phyloP scores from a whole-genome alignment of 2,888 invertebrate species.

The Odontocolon sp. region DNA sequence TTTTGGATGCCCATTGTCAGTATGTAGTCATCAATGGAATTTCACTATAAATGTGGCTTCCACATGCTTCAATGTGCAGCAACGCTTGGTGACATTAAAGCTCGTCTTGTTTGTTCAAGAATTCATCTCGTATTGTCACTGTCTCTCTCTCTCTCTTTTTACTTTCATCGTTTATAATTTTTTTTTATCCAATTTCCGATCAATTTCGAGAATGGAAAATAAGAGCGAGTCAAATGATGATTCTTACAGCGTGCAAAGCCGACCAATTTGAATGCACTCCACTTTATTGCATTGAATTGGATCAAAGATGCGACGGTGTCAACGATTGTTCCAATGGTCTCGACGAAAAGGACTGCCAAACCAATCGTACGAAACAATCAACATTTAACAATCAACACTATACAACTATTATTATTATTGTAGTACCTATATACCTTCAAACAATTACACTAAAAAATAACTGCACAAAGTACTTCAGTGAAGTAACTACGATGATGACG shows the following conservation, averaged over 20 bases:
- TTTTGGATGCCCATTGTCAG: background rate
- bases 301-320: conserved; percentile 85
- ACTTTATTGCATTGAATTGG: conserved; percentile 85
- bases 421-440: conserved; percentile 18
- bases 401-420: conserved; percentile 34
- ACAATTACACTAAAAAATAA: conserved; percentile 24
- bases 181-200: conserved; percentile 30
- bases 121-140: conserved; percentile 28
- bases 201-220: conserved; percentile 8
- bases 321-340: conserved; percentile 88
- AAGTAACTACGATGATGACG: conserved; percentile 27
- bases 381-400: conserved; percentile 57
- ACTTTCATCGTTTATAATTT: conserved; percentile 1
- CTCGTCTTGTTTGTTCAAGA: conserved; percentile 28
- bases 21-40: background rate
- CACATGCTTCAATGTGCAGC: conserved; percentile 49
- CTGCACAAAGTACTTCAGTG: conserved; percentile 26
- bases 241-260: conserved; percentile 85
- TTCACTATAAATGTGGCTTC: conserved; percentile 42
- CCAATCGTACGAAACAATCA: conserved; percentile 65
- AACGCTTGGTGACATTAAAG: conserved; percentile 46
- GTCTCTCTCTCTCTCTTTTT: background rate
- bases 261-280: conserved; percentile 89
- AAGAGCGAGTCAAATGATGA: conserved; percentile 60
- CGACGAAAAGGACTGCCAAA: conserved; percentile 87